Percentiles rank a stretch among this genome's conserved stretches.
Evolutionary conservation across 2,888 invertebrate species (phyloP).

Genomic region (Andrena chrysosceles): DNA sequence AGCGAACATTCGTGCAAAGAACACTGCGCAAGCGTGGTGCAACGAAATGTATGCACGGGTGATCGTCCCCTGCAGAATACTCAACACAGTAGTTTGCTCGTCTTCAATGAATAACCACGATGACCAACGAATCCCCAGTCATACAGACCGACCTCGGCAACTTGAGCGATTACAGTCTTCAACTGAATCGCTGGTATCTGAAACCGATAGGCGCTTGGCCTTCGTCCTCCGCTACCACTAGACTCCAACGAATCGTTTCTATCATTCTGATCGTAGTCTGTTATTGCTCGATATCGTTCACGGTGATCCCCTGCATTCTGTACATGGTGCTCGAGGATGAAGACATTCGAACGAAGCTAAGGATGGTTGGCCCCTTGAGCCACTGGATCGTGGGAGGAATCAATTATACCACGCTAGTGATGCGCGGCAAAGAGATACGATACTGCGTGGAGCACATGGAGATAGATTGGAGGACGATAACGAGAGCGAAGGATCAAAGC

Average conservation of each 20-base stretch:
- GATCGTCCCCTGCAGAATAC: not conserved
- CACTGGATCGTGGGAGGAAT: slow-evolving; percentile 70
- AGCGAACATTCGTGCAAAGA: not conserved
- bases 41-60: not conserved
- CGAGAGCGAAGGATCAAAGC: slow-evolving; percentile 45
- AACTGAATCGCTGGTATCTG: slow-evolving; percentile 65
- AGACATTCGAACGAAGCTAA: slow-evolving; percentile 34
- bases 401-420: slow-evolving; percentile 70
- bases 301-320: slow-evolving; percentile 67
- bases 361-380: slow-evolving; percentile 69
- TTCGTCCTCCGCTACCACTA: not conserved
- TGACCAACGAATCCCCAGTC: not conserved
- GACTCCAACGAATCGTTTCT: slow-evolving; percentile 15
- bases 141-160: not conserved
- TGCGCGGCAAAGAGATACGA: slow-evolving; percentile 61
- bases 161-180: slow-evolving; percentile 22
- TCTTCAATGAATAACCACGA: not conserved
- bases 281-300: slow-evolving; percentile 59
- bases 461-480: slow-evolving; percentile 68
- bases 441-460: slow-evolving; percentile 69
- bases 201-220: slow-evolving; percentile 69
- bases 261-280: slow-evolving; percentile 31
- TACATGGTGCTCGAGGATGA: slow-evolving; percentile 65
- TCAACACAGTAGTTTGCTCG: not conserved
- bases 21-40: slow-evolving; percentile 5